Conservation (phyloP, 53 echinoderm and acorn worm genomes). For the Holothuria scabra region DNA sequence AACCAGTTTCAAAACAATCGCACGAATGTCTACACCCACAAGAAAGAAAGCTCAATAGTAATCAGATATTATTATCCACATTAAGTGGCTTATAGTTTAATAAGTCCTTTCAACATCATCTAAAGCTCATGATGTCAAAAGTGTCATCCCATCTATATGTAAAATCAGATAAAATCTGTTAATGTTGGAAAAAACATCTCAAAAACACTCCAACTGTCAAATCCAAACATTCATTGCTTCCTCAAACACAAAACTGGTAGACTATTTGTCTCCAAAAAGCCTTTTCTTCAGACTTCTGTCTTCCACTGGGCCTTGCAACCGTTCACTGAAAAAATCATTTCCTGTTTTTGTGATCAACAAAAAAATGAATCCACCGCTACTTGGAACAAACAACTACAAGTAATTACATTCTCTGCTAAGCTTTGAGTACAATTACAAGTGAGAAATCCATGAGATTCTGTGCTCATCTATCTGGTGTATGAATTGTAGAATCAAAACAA, state of each 20-base stretch:
- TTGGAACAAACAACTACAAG: neutral
- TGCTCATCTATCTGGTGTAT: too few species aligned
- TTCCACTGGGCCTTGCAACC: conserved; percentile 4
- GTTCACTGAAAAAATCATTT: conserved; percentile 32
- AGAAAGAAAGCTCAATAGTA: too few species aligned
- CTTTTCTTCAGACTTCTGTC: conserved; percentile 14
- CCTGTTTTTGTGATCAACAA: conserved; percentile 20
- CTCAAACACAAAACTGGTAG: conserved; percentile 16
- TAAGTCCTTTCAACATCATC: neutral
- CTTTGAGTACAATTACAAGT: neutral
- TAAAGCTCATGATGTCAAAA: neutral
- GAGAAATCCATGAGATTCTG: too few species aligned
- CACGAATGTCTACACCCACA: too few species aligned
- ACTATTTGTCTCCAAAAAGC: conserved; percentile 21
- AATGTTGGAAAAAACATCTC: neutral
- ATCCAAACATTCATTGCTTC: conserved; percentile 38
- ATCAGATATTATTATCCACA: neutral
- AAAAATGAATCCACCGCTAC: neutral
- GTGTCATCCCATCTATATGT: neutral
- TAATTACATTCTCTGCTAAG: neutral
- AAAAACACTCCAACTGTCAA: conserved; percentile 30
- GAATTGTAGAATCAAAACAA: too few species aligned
- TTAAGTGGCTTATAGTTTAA: too few species aligned
- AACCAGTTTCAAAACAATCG: neutral
- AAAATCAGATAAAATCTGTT: neutral